Conservation (phyloP, 2,888 invertebrate species). For the Caenorhabditis zanzibari region DNA sequence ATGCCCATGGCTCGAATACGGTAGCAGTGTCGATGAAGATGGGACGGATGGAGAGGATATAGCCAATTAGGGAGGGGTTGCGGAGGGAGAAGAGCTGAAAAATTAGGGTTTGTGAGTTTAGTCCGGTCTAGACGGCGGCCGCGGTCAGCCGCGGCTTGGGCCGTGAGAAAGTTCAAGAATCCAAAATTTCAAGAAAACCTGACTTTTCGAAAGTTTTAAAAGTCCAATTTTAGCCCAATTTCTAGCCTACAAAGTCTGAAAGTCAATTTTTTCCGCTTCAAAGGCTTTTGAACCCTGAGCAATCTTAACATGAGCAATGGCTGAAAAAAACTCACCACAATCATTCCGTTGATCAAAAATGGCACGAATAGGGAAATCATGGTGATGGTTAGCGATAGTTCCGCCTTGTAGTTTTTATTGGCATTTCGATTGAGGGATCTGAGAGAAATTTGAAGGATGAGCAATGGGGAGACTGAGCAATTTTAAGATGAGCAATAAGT, state of each 20-base stretch:
- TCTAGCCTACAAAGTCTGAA: background rate
- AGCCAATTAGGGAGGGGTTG: constrained; percentile 40
- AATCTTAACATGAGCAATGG: background rate
- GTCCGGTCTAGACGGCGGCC: background rate
- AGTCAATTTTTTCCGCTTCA: background rate
- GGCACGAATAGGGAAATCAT: constrained; percentile 55
- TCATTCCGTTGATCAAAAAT: constrained; percentile 47
- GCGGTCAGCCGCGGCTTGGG: no score
- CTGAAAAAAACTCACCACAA: constrained; percentile 32
- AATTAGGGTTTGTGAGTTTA: background rate
- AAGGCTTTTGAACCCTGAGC: background rate
- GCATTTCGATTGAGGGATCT: constrained; percentile 25
- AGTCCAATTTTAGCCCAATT: background rate
- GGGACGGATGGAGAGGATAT: constrained; percentile 34
- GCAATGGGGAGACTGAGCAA: no score
- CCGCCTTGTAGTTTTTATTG: constrained; percentile 45
- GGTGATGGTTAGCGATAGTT: constrained; percentile 41
- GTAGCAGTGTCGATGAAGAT: constrained; percentile 37
- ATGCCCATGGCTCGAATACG: constrained; percentile 54
- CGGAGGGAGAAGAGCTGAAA: constrained; percentile 43
- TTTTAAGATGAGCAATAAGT: background rate
- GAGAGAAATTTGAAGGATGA: no score
- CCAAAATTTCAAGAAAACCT: background rate
- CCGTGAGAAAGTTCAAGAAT: background rate
- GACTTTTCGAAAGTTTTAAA: background rate